Percentiles rank a stretch among this genome's conserved stretches.
Conservation (phyloP, 1,140 invertebrate genomes). For the Dreissena rostriformis region DNA sequence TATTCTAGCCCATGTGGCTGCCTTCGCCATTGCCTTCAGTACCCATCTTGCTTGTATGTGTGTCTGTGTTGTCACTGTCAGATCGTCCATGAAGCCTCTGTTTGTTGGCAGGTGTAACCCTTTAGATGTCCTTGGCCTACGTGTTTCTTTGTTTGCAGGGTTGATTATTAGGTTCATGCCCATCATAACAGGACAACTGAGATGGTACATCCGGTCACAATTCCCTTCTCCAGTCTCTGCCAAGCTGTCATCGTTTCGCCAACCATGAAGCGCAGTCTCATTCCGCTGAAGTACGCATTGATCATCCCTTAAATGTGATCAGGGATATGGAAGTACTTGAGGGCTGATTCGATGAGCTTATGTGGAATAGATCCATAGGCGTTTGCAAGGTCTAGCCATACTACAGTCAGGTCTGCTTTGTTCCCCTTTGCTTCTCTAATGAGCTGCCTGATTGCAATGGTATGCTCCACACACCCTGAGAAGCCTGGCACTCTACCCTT, state of each 20-base stretch:
- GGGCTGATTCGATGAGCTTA: slow-evolving; percentile 20
- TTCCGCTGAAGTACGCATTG: not conserved
- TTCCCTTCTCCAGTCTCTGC: not conserved
- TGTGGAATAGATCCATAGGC: slow-evolving; percentile 28
- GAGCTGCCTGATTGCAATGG: not conserved
- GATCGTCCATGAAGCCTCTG: slow-evolving; percentile 14
- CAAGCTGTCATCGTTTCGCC: not conserved
- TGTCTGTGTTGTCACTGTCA: slow-evolving; percentile 11
- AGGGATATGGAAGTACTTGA: slow-evolving; percentile 13
- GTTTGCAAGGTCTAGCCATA: slow-evolving; percentile 29
- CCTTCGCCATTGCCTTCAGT: not conserved
- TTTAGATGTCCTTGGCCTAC: not conserved
- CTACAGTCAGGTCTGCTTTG: slow-evolving; percentile 19
- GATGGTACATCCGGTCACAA: not conserved
- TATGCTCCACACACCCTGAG: not conserved
- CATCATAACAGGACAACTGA: slow-evolving; percentile 4
- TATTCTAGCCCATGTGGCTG: not conserved
- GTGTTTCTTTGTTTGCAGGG: not conserved
- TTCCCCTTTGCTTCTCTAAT: slow-evolving; percentile 2
- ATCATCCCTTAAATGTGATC: no score
- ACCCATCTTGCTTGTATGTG: slow-evolving; percentile 16
- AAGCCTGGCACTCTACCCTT: not conserved
- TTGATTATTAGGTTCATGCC: slow-evolving; percentile 9
- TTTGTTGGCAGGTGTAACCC: slow-evolving; percentile 1
- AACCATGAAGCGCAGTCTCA: not conserved